Base-by-base conservation (phyloP, 2,797 vertebrate species). In the Hoplostethus atlanticus region DNA sequence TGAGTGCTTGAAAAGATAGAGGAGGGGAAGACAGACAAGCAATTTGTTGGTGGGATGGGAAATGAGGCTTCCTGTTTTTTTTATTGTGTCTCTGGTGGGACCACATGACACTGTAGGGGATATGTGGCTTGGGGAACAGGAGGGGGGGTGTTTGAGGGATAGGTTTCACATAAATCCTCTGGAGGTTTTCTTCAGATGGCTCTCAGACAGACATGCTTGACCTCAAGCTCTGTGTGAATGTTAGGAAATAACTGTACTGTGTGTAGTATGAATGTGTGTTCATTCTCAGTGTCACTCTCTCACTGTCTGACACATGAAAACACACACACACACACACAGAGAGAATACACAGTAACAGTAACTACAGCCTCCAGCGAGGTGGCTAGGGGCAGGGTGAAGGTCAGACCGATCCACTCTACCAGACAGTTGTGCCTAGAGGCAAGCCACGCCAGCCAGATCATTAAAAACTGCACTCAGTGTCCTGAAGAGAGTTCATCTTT, bases 11-110 rank as follows among this genome's bases (percentile, higher is more conserved):
- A 78, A 80, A 77, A 91, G 82, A 87, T 73, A 62, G 61, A 51
- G 70, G 69, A 56, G 61, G 54, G 70, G 69, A 56, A 64, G 67
- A 63, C 17, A 65, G 76, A 71, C 69, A 77, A 92, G 79, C 81
- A 88, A 89, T 88, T 86, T 93, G 88, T 87, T 86, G 85, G 69
- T 85, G 79, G 84, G 84, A 89, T 73, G 88, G 90, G 91, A 93
- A 94, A 93, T 92, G 76, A 92, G 89, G 85, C 83, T 91, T 92
- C 85, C 93, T 92, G 89, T 62, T 86, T 87, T 86, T 87, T 91
- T 91, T 87, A 91, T 84, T 90, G 76, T 74, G 77, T 75, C 64
- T 64, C 77, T 66, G 71, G 71, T 67, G 66, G 79, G 84, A 84
- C 89, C 88, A 90, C 85, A 83, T 85, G 87, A 83, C 80, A 74